These are phyloP conservation scores for Xiphorhynchus elegans DNA, from an alignment of 2,113 vertebrate genomes.

Conservation along the genomic window DNA sequence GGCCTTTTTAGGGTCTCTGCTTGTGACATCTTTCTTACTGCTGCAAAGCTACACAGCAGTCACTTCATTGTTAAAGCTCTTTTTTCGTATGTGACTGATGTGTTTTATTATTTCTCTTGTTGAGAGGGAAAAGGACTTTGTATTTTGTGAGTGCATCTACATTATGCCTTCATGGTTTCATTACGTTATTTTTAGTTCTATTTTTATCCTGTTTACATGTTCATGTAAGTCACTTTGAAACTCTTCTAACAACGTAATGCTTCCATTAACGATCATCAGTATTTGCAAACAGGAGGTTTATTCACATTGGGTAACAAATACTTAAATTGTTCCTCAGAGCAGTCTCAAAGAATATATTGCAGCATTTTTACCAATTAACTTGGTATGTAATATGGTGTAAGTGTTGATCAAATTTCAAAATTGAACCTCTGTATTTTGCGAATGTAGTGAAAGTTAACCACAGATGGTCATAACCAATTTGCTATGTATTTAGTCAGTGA, in stretches of 20 bases:
- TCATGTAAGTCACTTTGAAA: constrained; percentile 47
- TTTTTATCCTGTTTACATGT: constrained; percentile 26
- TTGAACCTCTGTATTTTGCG: constrained; percentile 43
- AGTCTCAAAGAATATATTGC: background rate
- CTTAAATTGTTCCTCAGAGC: constrained; percentile 22
- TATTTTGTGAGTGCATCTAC: background rate
- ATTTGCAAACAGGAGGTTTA: background rate
- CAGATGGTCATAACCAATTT: constrained; percentile 40
- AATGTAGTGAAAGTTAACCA: constrained; percentile 39
- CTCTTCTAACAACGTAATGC: constrained; percentile 9
- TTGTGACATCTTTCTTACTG: background rate
- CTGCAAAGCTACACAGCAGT: constrained; percentile 53
- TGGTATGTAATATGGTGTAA: constrained; percentile 21
- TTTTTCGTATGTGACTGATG: constrained; percentile 35
- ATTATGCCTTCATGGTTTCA: constrained; percentile 39
- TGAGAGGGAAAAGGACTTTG: constrained; percentile 6
- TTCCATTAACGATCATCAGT: background rate
- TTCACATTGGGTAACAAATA: background rate
- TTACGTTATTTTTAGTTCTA: constrained; percentile 40
- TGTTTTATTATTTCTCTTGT: constrained; percentile 31
- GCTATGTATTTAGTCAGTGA: constrained; percentile 18
- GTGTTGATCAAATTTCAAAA: constrained; percentile 65
- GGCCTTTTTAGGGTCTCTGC: background rate
- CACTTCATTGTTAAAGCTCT: constrained; percentile 59
- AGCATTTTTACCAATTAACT: constrained; percentile 46